Evolutionary conservation across 2,888 invertebrate genomes (phyloP).

Genomic region (Drosophila kuntzei): DNA sequence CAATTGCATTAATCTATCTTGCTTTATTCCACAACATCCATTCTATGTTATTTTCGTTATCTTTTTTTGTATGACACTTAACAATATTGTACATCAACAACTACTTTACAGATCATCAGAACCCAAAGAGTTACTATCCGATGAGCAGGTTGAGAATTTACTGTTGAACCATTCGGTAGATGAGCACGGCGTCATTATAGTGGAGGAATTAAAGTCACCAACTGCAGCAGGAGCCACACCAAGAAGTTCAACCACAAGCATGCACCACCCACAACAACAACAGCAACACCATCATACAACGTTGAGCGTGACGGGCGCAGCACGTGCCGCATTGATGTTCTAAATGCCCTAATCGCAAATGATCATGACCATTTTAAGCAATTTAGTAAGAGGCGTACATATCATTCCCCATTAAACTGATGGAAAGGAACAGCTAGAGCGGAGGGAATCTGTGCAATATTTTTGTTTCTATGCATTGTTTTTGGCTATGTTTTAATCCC

Average conservation of each 20-base stretch:
- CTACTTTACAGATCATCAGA: constrained; percentile 82
- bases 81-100: constrained; percentile 37
- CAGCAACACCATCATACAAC: constrained; percentile 35
- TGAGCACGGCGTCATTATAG: constrained; percentile 81
- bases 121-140: constrained; percentile 85
- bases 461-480: constrained; percentile 44
- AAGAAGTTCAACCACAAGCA: constrained; percentile 53
- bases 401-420: constrained; percentile 23
- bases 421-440: not conserved
- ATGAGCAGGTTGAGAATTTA: constrained; percentile 85
- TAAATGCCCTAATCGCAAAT: constrained; percentile 30
- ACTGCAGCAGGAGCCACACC: constrained; percentile 45
- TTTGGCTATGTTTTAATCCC: constrained; percentile 61
- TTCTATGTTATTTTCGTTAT: constrained; percentile 32
- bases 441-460: constrained; percentile 12
- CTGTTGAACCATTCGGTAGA: constrained; percentile 83
- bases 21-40: not conserved
- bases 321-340: constrained; percentile 63
- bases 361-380: constrained; percentile 46
- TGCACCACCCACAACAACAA: constrained; percentile 52
- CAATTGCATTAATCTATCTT: constrained; percentile 1
- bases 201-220: constrained; percentile 82
- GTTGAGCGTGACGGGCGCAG: constrained; percentile 57
- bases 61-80: constrained; percentile 26
- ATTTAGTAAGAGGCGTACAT: constrained; percentile 58